Conservation (phyloP, 1,140 invertebrate genomes). For the Yoshiicerus persimilis region DNA sequence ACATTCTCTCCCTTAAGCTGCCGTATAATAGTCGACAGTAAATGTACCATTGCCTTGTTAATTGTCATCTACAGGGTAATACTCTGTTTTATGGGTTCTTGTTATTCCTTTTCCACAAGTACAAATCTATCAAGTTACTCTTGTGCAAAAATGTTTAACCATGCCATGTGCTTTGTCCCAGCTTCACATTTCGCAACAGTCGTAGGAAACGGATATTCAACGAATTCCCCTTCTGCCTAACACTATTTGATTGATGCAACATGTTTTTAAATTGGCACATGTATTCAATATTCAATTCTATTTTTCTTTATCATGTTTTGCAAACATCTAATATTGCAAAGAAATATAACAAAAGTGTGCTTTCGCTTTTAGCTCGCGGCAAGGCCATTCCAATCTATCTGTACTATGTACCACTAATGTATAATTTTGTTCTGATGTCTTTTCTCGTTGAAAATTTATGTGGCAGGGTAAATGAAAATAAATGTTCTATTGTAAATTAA, state of each 20-base stretch:
- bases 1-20: background rate
- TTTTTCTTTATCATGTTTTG: too few relatives aligned
- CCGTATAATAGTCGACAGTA: background rate
- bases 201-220: background rate
- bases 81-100: background rate
- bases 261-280: too few relatives aligned
- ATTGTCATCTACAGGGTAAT: background rate
- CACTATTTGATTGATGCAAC: background rate
- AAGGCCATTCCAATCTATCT: too few relatives aligned
- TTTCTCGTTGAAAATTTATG: too few relatives aligned
- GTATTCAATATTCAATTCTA: too few relatives aligned
- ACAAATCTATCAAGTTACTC: background rate
- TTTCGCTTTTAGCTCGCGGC: too few relatives aligned
- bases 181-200: background rate
- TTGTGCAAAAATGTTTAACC: background rate
- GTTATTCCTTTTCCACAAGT: background rate
- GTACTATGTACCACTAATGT: too few relatives aligned
- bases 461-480: too few relatives aligned
- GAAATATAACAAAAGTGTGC: too few relatives aligned
- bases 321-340: too few relatives aligned
- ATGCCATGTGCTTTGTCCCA: background rate
- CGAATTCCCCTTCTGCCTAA: conserved; percentile 11
- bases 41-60: background rate
- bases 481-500: too few relatives aligned
- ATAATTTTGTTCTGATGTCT: too few relatives aligned